Percentiles rank a stretch among this genome's conserved stretches.
These are phyloP conservation scores for Rostratula benghalensis DNA, from an alignment of 2,113 vertebrate species.

Conservation along the genomic window DNA sequence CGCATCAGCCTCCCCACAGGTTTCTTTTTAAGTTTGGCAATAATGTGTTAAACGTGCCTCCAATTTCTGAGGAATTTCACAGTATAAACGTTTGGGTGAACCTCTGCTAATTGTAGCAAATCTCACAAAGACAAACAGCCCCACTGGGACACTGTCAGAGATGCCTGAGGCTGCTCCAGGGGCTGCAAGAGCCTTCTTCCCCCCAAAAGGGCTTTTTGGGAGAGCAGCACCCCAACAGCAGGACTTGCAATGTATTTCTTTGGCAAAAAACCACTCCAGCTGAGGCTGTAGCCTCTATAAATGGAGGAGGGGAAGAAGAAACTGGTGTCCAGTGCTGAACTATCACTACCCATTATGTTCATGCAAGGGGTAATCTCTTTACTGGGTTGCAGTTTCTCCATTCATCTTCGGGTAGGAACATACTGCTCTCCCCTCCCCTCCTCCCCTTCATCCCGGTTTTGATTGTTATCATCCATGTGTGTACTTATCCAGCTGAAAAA, in stretches of 20 bases:
- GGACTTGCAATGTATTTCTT: too few relatives aligned
- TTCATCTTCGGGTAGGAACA: neutral
- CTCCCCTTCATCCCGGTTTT: neutral
- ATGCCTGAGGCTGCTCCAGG: neutral
- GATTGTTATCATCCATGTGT: too few relatives aligned
- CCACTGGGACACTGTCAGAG: neutral
- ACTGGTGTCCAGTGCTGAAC: neutral
- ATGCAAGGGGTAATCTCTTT: neutral
- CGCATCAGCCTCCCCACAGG: neutral
- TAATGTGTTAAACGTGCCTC: neutral
- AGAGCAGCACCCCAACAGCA: neutral
- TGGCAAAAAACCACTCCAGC: neutral
- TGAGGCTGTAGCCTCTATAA: neutral
- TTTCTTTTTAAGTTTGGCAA: neutral
- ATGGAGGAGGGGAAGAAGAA: neutral
- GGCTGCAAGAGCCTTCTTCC: neutral
- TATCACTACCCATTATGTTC: neutral
- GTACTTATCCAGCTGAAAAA: neutral
- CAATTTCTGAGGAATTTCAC: neutral
- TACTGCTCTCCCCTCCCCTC: neutral
- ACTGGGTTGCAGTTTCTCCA: rapidly evolving
- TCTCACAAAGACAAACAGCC: neutral
- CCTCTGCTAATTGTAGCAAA: neutral
- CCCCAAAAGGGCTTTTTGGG: rapidly evolving
- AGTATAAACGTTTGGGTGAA: neutral